Evolutionary conservation across 2,888 invertebrate species (phyloP).

Genomic region (Cosmopolites sordidus): DNA sequence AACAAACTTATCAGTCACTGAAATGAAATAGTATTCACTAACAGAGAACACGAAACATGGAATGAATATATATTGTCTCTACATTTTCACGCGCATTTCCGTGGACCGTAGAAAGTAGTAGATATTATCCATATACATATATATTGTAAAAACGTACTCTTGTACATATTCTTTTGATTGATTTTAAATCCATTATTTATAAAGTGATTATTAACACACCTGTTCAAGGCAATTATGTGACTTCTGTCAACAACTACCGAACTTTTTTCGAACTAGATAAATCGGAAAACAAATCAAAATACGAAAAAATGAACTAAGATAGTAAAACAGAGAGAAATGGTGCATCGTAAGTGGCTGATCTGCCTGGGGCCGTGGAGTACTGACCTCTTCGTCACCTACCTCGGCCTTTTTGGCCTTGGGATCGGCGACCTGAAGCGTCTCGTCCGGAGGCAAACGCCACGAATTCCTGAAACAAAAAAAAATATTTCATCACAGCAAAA

Average conservation of each 20-base stretch:
- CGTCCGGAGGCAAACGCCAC: conserved; percentile 89
- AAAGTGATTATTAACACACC: not conserved
- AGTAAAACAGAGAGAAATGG: not conserved
- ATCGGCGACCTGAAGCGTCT: conserved; percentile 87
- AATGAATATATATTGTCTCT: no score
- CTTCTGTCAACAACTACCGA: not conserved
- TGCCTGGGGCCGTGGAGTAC: conserved; percentile 36
- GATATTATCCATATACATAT: no score
- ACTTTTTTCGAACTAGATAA: not conserved
- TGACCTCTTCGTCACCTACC: conserved; percentile 62
- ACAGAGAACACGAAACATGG: no score
- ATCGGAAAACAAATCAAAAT: not conserved
- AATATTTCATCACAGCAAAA: no score
- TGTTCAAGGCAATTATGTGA: conserved; percentile 5
- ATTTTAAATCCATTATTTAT: no score
- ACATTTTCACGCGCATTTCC: no score
- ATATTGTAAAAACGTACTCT: no score
- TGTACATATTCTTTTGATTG: no score
- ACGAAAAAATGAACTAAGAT: not conserved
- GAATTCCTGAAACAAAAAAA: conserved; percentile 53
- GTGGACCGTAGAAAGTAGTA: no score
- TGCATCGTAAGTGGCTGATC: conserved; percentile 1
- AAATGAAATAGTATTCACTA: no score
- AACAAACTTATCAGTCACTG: no score
- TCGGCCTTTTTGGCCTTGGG: conserved; percentile 73